These are phyloP conservation scores for Peucedramus taeniatus DNA, from an alignment of 2,113 vertebrate genomes.

Conservation along the genomic window DNA sequence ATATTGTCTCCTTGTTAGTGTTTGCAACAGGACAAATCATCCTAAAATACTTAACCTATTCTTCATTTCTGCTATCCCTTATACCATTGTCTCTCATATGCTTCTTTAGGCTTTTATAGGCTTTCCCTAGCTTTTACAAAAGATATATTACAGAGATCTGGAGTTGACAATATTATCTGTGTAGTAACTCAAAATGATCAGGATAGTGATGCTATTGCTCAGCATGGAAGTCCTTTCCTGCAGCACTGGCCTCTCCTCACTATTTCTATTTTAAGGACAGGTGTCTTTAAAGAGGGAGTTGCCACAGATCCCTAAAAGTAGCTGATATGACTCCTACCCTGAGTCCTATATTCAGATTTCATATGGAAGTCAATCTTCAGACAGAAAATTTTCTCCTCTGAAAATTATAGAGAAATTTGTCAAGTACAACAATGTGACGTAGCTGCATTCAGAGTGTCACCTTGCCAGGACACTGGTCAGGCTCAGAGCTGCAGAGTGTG, in stretches of 20 bases:
- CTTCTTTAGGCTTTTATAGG: neutral
- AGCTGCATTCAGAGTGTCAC: neutral
- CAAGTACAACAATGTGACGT: fast-evolving
- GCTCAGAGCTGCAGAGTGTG: neutral
- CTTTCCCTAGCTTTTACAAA: neutral
- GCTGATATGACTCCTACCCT: neutral
- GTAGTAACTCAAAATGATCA: neutral
- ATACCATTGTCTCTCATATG: neutral
- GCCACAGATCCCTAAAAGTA: neutral
- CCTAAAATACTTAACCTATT: neutral
- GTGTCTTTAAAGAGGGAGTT: neutral
- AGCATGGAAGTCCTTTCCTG: neutral
- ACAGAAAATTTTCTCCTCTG: neutral
- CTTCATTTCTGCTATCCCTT: neutral
- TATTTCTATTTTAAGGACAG: neutral
- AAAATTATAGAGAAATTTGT: neutral
- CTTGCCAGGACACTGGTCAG: neutral
- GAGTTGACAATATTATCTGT: neutral
- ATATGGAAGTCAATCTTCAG: neutral
- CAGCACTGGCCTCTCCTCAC: neutral
- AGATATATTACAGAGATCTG: neutral
- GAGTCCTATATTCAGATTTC: neutral
- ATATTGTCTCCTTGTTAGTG: neutral
- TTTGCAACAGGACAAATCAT: neutral
- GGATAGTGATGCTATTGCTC: neutral